phyloP scores from a whole-genome alignment of 1,140 invertebrate species.

The Metopolophium dirhodum region DNA sequence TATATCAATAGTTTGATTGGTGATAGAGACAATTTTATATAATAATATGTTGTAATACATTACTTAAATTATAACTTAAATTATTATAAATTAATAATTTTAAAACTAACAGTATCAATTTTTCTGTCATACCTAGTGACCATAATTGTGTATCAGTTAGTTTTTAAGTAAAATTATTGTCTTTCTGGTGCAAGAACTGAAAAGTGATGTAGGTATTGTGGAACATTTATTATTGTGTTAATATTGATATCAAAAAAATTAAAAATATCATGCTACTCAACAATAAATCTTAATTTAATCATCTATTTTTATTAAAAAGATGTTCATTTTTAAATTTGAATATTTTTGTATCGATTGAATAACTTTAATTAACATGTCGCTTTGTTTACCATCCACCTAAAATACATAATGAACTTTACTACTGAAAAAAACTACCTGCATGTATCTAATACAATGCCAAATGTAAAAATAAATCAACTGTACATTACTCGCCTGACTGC shows the following conservation, averaged over 20 bases:
- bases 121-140: too few relatives aligned
- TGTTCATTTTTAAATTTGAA: neutral
- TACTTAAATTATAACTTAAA: too few relatives aligned
- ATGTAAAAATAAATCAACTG: slow-evolving; percentile 27
- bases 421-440: neutral
- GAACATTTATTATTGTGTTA: neutral
- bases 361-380: neutral
- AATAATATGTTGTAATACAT: too few relatives aligned
- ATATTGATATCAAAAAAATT: too few relatives aligned
- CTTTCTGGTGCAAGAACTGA: neutral
- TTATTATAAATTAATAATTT: too few relatives aligned
- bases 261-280: too few relatives aligned
- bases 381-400: neutral
- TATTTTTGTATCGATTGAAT: neutral
- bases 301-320: neutral
- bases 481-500: neutral
- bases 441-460: slow-evolving; percentile 17
- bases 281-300: neutral
- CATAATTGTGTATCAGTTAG: too few relatives aligned
- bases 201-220: neutral
- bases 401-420: neutral
- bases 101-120: too few relatives aligned
- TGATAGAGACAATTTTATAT: too few relatives aligned
- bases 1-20: too few relatives aligned
- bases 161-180: too few relatives aligned